Evolutionary conservation across 2,888 invertebrate species (phyloP), one percentile per base, ranked within the genome.

Genomic region (Dastarcus helophoroides): DNA sequence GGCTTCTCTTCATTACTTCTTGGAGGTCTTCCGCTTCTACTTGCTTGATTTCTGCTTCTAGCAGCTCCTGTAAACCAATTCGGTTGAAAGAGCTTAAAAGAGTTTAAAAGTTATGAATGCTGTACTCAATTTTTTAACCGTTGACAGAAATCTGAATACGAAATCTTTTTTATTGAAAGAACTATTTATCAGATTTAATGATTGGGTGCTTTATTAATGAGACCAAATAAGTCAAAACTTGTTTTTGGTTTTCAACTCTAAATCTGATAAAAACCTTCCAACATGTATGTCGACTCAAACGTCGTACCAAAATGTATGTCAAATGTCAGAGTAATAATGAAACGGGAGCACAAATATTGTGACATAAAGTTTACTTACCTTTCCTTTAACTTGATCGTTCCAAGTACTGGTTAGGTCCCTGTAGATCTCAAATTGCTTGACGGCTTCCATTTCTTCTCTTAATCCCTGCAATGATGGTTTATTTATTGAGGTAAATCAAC

Each of bases 361-460:
- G n/a, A n/a, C 6, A 17, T 17, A 17, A 6, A 17, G 6, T n/a
- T 17, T 14, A n/a, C 4, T 25, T 16, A 50, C 50, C 31, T 56
- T 58, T 13, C 54, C 58, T 37, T 48, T 42, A 4, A 61, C 42
- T 46, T 62, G 62, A 34, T 49, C 51, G 5, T 53, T 46, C 50
- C 57, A 53, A 3, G 44, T 41, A 13, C 52, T 38, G 16, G 56
- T 52, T 36, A 63, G 62, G 2, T 63, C 65, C 4, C 49, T 41
- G 41, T 65, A 60, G 17, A 54, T 54, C 2, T 64, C 58, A 3
- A 50, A 40, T 4, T 60, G 56, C 9, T 63, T 60, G 4, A 71
- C 59, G 0, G 58, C 54, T 33, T 71, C 70, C 36, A 62, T 54
- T 40, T 67, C 65, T 61, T 71, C 69, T 7, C 70, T 58, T 3